These are phyloP conservation scores for Camponotus floridanus DNA, from an alignment of 1,140 invertebrate genomes.

Conservation along the genomic window DNA sequence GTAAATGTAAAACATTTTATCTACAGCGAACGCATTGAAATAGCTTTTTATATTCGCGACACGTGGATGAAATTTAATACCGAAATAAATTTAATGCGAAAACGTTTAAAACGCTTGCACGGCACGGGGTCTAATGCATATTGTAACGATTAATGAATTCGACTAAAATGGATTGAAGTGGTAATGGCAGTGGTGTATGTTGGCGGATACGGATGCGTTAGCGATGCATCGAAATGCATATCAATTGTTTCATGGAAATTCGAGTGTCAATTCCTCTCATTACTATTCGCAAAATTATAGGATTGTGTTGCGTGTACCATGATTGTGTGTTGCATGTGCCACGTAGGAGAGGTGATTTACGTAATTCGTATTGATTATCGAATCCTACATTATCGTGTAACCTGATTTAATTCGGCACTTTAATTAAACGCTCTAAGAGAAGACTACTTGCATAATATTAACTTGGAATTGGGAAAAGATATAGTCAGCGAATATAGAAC, in stretches of 20 bases:
- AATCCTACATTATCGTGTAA: conserved; percentile 66
- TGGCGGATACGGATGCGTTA: conserved; percentile 61
- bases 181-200: conserved; percentile 69
- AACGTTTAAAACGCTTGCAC: conserved; percentile 70
- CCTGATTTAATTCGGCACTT: conserved; percentile 64
- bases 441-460: conserved; percentile 34
- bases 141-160: conserved; percentile 74
- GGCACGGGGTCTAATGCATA: conserved; percentile 69
- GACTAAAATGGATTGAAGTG: conserved; percentile 71
- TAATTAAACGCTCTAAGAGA: conserved; percentile 52
- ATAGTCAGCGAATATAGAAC: background rate
- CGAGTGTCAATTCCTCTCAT: conserved; percentile 74
- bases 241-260: conserved; percentile 77
- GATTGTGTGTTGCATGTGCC: conserved; percentile 52
- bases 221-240: conserved; percentile 73
- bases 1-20: background rate
- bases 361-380: conserved; percentile 72
- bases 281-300: conserved; percentile 74
- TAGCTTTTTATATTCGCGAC: conserved; percentile 47
- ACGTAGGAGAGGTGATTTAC: conserved; percentile 69
- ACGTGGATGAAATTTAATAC: conserved; percentile 15
- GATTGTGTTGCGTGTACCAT: conserved; percentile 51
- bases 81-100: conserved; percentile 65
- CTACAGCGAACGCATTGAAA: conserved; percentile 18
- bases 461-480: background rate